These are phyloP conservation scores for Anthophora plumipes DNA, from an alignment of 2,888 invertebrate species.

Conservation along the genomic window DNA sequence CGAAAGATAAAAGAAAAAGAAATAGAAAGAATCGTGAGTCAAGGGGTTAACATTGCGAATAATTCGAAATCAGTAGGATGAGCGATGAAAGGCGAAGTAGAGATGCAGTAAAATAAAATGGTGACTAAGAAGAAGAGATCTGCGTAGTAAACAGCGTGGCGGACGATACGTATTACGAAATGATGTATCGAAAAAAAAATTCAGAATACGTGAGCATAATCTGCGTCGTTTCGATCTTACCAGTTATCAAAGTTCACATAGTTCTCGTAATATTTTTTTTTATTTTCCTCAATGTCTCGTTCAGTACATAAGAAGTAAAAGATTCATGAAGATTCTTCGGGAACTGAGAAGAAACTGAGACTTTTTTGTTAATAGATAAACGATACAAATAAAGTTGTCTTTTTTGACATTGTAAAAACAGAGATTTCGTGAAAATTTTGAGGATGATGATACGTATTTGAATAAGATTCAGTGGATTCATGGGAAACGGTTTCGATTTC, in stretches of 20 bases:
- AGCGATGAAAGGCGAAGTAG: too few species aligned
- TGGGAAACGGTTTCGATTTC: conserved; percentile 34
- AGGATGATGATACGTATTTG: conserved; percentile 1
- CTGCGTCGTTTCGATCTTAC: neutral
- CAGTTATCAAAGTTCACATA: conserved; percentile 4
- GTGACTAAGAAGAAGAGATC: too few species aligned
- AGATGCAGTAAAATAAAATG: too few species aligned
- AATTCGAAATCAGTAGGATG: too few species aligned
- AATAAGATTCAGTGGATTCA: conserved; percentile 1
- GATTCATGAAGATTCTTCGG: neutral
- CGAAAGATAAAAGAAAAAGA: too few species aligned
- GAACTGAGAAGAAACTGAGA: neutral
- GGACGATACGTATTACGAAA: neutral
- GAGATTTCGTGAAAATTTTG: neutral
- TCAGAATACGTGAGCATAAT: neutral
- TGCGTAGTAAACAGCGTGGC: too few species aligned
- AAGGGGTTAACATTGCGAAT: too few species aligned
- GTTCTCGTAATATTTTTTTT: neutral
- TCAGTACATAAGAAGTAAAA: neutral
- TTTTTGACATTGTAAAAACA: neutral
- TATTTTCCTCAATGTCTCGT: neutral
- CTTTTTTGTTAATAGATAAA: neutral
- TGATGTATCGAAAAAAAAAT: neutral
- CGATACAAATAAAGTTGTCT: neutral
- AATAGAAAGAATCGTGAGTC: too few species aligned